Percentiles rank a stretch among this genome's conserved stretches.
These are phyloP conservation scores for Macroramphosus scolopax DNA, from an alignment of 2,797 vertebrate species.

Conservation along the genomic window DNA sequence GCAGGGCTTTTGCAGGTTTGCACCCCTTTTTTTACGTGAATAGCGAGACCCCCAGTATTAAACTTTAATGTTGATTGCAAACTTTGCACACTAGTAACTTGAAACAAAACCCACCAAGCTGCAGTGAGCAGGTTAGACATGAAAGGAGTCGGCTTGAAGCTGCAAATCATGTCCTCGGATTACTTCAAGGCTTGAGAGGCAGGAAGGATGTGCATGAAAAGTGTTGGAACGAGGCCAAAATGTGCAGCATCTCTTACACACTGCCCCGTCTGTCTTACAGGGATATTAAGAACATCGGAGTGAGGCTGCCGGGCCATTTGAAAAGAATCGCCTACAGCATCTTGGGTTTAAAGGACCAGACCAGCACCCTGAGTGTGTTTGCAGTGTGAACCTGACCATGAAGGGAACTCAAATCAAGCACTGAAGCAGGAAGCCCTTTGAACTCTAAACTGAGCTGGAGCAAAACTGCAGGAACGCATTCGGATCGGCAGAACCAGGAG, in stretches of 20 bases:
- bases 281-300: conserved; percentile 91
- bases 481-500: conserved; percentile 50
- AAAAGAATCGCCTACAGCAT: conserved; percentile 96
- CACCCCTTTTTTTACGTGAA: conserved; percentile 25
- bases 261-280: conserved; percentile 67
- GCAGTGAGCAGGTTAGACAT: conserved; percentile 11
- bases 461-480: conserved; percentile 57
- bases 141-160: conserved; percentile 17
- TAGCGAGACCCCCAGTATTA: conserved; percentile 15
- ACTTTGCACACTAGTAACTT: conserved; percentile 21
- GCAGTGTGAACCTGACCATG: conserved; percentile 72
- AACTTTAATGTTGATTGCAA: conserved; percentile 39
- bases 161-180: conserved; percentile 40
- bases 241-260: conserved; percentile 22
- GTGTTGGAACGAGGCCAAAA: conserved; percentile 38
- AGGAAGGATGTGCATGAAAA: conserved; percentile 46
- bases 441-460: conserved; percentile 68
- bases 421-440: conserved; percentile 60
- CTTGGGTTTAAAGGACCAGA: conserved; percentile 92
- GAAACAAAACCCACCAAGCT: conserved; percentile 23
- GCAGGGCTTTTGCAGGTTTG: conserved; percentile 41
- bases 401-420: conserved; percentile 35
- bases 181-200: conserved; percentile 25
- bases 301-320: conserved; percentile 92
- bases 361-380: conserved; percentile 85